Evolutionary conservation across 2,113 vertebrate genomes (phyloP), one percentile per base, ranked within the genome.

Genomic region (Corythaixoides concolor): DNA sequence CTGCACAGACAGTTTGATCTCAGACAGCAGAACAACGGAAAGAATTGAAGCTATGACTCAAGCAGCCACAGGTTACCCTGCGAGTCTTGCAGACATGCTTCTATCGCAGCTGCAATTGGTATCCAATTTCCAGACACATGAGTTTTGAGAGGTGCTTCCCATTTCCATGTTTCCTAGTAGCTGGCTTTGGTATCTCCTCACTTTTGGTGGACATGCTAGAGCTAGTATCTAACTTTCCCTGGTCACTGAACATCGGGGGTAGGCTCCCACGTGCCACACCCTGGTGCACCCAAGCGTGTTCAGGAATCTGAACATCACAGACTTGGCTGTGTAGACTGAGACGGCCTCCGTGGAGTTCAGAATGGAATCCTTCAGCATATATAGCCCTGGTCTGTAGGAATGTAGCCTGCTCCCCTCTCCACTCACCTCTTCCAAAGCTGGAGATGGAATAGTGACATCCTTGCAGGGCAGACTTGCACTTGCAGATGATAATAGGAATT

Each of bases 311-410:
- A 45, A 39, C 26, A 79, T 14, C 55, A 41, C 50, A 17, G 60
- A 32, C 5, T 23, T 2, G 1, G 26, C 28, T 35, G 30, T 49
- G 39, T 14, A 73, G 53, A 55, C 41, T 6, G n/a, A 76, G 32
- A 85, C 18, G 1, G 1, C 10, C 26, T 45, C 1, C 0, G 32
- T 1, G 16, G 15, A 77, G 27, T 49, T 66, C 20, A 49, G 60
- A 69, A 69, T 14, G 39, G 47, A 68, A 82, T 47, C n/a, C 33
- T 83, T n/a, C 13, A 68, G 35, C 27, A 53, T 12, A 8, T 8
- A 6, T 4, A 68, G 18, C 35, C 21, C 55, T 30, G 24, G 15
- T 39, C 59, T 87, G 47, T 33, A 55, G 37, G 43, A 64, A 9
- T 0, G 10, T 2, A 33, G 26, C 16, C 66, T 47, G 28, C 49